Base-by-base conservation (phyloP, 2,113 vertebrate genomes). In the Coracopsis vasa region DNA sequence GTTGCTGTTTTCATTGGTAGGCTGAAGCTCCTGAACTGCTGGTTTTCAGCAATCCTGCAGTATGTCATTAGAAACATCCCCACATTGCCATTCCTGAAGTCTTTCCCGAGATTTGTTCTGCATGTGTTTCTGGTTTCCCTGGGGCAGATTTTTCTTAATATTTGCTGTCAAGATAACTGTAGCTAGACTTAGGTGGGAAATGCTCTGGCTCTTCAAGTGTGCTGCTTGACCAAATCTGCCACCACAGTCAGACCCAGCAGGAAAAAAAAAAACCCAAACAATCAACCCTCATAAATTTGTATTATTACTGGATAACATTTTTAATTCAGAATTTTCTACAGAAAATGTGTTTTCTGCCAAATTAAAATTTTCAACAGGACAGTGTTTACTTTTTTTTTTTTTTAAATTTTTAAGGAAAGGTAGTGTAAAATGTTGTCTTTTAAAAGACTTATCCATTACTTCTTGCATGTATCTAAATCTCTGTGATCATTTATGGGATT, bases 201-300 rank as follows among this genome's bases (percentile, higher is more conserved):
- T 71, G 54, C 54, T 79, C 61, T 67, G 69, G 20, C 21, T 92
- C 44, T 78, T 92, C 58, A 82, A 64, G 31, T 39, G 35, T 79
- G 39, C 29, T 75, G 31, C 44, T 92, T 92, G 82, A 62, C 79
- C 79, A 64, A 88, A 84, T 44, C 78, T 91, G 51, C 4, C n/a
- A 28, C 39, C 91, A n/a, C 19, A 58, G 51, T 50, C 12, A 74
- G n/a, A 53, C 18, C 11, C 31, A 65, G 66, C 18, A 27, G 16
- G 42, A 14, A 6, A 1, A 1, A 1, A 1, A 5, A 19, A 16
- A 12, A 1, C 7, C 3, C 13, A 17, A 11, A 0, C 10, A 88
- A 17, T 2, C 8, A 45, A 23, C 10, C 23, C 62, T 51, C 18
- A 28, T 28, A 47, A 72, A 25, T 56, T 60, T 81, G 8, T 74